A percentile compares a stretch with the other conserved stretches of the same genome.
Evolutionary conservation across 2,888 invertebrate genomes (phyloP).

Genomic region (Pachliopta kotzebuea): DNA sequence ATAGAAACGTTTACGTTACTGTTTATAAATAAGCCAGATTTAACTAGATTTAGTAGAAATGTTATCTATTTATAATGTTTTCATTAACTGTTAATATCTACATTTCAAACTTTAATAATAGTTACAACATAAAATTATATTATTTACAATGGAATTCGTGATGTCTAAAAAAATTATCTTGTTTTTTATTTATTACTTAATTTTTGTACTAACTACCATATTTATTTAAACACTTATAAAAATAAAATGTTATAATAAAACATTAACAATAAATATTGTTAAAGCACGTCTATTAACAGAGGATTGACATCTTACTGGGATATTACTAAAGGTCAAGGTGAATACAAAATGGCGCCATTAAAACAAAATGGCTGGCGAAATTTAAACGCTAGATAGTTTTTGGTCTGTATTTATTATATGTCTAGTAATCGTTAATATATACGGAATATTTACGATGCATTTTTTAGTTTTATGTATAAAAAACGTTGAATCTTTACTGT

Average conservation of each 20-base stretch:
- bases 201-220: no score
- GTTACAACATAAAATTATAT: no score
- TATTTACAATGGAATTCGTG: no score
- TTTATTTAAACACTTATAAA: no score
- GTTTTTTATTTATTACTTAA: no score
- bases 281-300: constrained; percentile 46
- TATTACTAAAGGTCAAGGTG: constrained; percentile 67
- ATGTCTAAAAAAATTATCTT: no score
- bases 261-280: constrained; percentile 23
- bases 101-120: no score
- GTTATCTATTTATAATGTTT: background rate
- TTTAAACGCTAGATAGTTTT: constrained; percentile 29
- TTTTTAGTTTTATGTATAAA: background rate
- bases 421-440: background rate
- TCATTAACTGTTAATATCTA: no score
- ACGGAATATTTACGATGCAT: background rate
- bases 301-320: constrained; percentile 48
- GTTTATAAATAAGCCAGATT: background rate
- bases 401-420: constrained; percentile 9
- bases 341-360: constrained; percentile 52
- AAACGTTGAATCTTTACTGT: background rate
- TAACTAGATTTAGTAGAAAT: background rate
- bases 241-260: constrained; percentile 7
- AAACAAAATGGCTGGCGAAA: constrained; percentile 45
- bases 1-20: background rate